Percentiles rank a stretch among this genome's conserved stretches.
phyloP scores from a whole-genome alignment of 2,797 vertebrate genomes.

The Orientallactaga sibirica region DNA sequence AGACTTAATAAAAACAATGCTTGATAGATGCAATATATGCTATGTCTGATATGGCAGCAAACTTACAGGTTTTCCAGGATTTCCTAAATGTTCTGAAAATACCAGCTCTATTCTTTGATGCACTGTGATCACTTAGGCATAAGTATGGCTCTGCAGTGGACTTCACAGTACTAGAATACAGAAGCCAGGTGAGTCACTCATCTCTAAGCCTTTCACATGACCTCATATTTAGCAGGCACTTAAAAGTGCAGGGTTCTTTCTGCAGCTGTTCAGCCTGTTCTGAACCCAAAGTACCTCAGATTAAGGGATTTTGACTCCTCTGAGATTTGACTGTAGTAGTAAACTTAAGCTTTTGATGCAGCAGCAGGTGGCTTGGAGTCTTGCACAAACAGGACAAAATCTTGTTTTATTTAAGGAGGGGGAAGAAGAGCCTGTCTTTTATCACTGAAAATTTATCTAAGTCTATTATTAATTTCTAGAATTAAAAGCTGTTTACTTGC shows the following conservation, averaged over 20 bases:
- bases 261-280: slow-evolving; percentile 42
- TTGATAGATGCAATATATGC: not conserved
- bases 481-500: not conserved
- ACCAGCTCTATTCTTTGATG: not conserved
- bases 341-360: slow-evolving; percentile 57
- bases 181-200: not conserved
- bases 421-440: not conserved
- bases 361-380: slow-evolving; percentile 48
- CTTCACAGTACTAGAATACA: not conserved
- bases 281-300: slow-evolving; percentile 46
- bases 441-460: slow-evolving; percentile 20
- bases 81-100: not conserved
- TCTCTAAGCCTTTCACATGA: not conserved
- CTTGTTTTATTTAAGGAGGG: slow-evolving; percentile 66
- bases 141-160: not conserved
- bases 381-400: slow-evolving; percentile 62
- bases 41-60: not conserved
- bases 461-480: slow-evolving; percentile 35
- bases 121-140: not conserved
- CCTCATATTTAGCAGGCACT: slow-evolving; percentile 18
- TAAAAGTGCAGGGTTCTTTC: slow-evolving; percentile 13
- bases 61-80: not conserved
- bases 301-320: slow-evolving; percentile 73
- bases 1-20: slow-evolving; percentile 16
- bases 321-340: slow-evolving; percentile 42